Percentiles rank a stretch among this genome's conserved stretches.
Conservation (phyloP, 2,888 invertebrate species). For the Exocentrus adspersus region DNA sequence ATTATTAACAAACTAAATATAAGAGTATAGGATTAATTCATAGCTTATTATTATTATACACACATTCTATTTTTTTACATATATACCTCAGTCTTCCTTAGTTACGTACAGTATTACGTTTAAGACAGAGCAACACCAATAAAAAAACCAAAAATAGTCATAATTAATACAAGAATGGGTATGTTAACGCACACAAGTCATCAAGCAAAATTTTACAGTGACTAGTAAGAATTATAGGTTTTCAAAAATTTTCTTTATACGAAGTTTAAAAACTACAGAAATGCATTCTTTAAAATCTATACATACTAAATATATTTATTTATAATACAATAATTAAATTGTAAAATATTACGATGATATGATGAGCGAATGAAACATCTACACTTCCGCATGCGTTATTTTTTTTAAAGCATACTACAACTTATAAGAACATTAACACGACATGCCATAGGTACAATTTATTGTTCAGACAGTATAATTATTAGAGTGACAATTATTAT, state of each 20-base stretch:
- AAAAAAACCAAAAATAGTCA: too few relatives aligned
- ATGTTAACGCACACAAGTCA: too few relatives aligned
- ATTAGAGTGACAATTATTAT: too few relatives aligned
- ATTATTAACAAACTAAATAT: slow-evolving; percentile 48
- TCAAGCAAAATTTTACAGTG: too few relatives aligned
- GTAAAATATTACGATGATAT: slow-evolving; percentile 5
- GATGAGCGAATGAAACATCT: slow-evolving; percentile 23
- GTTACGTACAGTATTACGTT: background rate
- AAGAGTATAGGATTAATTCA: slow-evolving; percentile 16
- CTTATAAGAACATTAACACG: slow-evolving; percentile 15
- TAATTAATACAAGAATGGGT: too few relatives aligned
- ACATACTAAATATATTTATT: background rate
- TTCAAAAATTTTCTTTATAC: too few relatives aligned
- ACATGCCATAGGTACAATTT: slow-evolving; percentile 18
- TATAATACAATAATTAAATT: too few relatives aligned
- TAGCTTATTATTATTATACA: background rate
- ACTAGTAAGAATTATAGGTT: too few relatives aligned
- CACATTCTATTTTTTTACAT: background rate
- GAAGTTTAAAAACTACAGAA: too few relatives aligned
- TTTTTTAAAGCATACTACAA: slow-evolving; percentile 36
- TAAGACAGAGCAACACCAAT: too few relatives aligned
- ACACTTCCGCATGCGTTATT: slow-evolving; percentile 21
- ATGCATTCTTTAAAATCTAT: too few relatives aligned
- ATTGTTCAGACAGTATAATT: slow-evolving; percentile 22
- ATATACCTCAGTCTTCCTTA: too few relatives aligned